These are phyloP conservation scores for Corythaeola cristata DNA, from an alignment of 2,113 vertebrate species.

Conservation along the genomic window DNA sequence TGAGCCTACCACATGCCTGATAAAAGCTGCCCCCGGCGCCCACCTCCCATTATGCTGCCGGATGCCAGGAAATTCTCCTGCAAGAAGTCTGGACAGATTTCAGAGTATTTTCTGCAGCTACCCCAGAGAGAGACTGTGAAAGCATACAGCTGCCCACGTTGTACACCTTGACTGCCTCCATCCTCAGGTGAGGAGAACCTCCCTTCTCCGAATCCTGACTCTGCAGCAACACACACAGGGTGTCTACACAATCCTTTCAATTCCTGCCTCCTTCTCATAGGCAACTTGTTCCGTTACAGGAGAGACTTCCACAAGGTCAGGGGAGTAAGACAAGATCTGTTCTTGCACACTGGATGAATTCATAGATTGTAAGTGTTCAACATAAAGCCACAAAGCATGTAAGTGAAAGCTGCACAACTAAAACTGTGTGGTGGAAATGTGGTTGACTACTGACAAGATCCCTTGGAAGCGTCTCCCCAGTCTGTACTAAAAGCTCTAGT, in stretches of 20 bases:
- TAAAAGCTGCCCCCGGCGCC: neutral
- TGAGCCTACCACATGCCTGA: neutral
- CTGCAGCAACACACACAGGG: neutral
- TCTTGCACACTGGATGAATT: neutral
- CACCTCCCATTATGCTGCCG: neutral
- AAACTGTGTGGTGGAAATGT: neutral
- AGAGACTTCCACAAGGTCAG: neutral
- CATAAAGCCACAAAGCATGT: neutral
- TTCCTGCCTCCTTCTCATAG: neutral
- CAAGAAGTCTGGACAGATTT: neutral
- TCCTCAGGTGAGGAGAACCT: neutral
- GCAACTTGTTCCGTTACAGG: neutral
- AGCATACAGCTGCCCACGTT: fast-evolving
- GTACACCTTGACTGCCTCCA: neutral
- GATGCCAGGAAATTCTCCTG: neutral
- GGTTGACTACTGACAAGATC: neutral
- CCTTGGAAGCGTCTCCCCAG: neutral
- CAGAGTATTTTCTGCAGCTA: neutral
- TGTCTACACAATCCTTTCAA: neutral
- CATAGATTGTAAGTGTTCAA: neutral
- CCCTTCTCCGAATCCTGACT: neutral
- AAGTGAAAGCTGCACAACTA: neutral
- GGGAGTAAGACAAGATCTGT: neutral
- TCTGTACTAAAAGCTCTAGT: neutral
- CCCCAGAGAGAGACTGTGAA: neutral